Evolutionary conservation across 2,113 vertebrate species (phyloP), one percentile per base, ranked within the genome.

Genomic region (Gobio gobio): DNA sequence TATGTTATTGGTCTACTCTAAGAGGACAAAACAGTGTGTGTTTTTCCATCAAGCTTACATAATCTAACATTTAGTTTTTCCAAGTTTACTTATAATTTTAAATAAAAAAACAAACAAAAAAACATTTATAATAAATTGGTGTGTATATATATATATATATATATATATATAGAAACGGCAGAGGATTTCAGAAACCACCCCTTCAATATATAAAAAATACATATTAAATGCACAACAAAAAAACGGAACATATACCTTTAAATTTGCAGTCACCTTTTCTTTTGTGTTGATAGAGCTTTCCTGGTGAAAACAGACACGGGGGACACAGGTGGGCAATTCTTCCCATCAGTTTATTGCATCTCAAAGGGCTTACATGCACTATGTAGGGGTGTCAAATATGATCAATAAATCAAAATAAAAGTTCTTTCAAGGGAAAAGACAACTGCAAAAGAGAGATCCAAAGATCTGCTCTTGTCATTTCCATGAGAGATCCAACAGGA

Each of bases 341-440:
- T 95, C 96, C 95, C 93, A 92, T 98, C 94, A 95, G 96, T 99
- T 99, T 99, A 99, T 99, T 99, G 98, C 98, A 98, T 98, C 95
- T 97, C 96, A 97, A 94, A 96, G 95, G 96, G 95, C 95, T 91
- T 95, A 98, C 98, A 99, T 99, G 98, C 98, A 98, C 94, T 96
- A 95, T 95, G 94, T 86, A 89, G 92, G 95, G 95, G 93, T 92
- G 88, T 90, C 88, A 93, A 92, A 76, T 95, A 95, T 83, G 64
- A 97, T 95, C 95, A 96, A 95, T 47, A 83, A 87, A 73, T 87
- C 10, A 68, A 82, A 89, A 85, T 77, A 78, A 73, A 56, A 13
- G 16, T 24, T 43, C 0, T 77, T 58, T 49, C 12, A 73, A 84
- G 68, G 70, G 88, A 92, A 91, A 86, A 84, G 85, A 75, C 88